Evolutionary conservation across 2,113 vertebrate genomes (phyloP), one percentile per base, ranked within the genome.

Genomic region (Bombycilla garrulus): DNA sequence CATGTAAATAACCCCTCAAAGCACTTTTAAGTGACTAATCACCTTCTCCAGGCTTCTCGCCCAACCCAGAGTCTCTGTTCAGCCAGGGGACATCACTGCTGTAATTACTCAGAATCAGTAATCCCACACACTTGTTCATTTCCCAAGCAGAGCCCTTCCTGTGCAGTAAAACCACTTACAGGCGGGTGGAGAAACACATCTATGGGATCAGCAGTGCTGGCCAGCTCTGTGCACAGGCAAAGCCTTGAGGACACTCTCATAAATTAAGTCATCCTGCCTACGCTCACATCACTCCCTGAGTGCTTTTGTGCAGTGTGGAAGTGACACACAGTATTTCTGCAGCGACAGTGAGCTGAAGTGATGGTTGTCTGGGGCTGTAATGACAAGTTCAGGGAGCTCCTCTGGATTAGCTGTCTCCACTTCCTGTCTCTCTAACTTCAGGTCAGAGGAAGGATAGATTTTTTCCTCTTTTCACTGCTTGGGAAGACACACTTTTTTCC

Each of bases 161-260:
- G 23, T 1, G 0, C 31, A 33, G 54, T 58, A 76, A 70, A 94
- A 47, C 51, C 64, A 38, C 56, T 47, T 26, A 16, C 1, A 4
- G 61, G 38, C 1, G 1, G 26, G 54, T 73, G 67, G 82, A 54
- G 42, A 77, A 80, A 86, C 44, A 19, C 42, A 62, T 71, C 31
- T 31, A 40, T 4, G 1, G 40, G 28, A 73, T 81, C 50, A 54
- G 36, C 45, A 61, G 25, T 0, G 1, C 58, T 0, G 0, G 60
- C 65, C 81, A 90, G 77, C 38, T 86, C 65, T 95, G 28, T 14
- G 29, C 11, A 13, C 50, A 82, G 44, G 71, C 85, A 93, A 83
- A 90, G 35, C 71, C 85, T 78, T 53, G 51, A 86, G 74, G 85
- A 90, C 88, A 62, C 48, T 51, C 82, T 76, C 51, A 71, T n/a